Base-by-base conservation (phyloP, 2,888 invertebrate genomes). In the Eristalis arbustorum region DNA sequence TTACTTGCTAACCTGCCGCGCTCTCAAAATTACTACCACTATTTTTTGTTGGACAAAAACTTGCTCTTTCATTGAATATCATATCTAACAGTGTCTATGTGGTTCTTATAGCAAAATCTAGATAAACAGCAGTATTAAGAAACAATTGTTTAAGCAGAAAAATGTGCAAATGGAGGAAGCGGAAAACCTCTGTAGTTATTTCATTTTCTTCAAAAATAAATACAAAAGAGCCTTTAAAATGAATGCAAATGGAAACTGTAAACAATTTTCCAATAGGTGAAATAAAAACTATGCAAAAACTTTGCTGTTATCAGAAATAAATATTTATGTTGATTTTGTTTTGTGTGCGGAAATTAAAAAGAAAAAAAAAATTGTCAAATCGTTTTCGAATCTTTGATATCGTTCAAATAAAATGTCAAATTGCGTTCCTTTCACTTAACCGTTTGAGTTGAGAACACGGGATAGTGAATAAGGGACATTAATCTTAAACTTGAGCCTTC, bases 131-230 rank as follows among this genome's bases (percentile, higher is more conserved):
- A 78, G 83, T 75, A 83, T 78, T 87, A 75, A 79, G 56, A 64
- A 81, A 81, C 22, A 74, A 67, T 59, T 73, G 42, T 63, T 71
- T 67, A 64, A 69, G 37, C 57, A 71, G 49, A 40, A 85, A 83
- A 72, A 87, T 87, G 81, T 78, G 82, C 78, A 87, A 87, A 83
- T 87, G 87, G 87, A 87, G 87, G 72, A 83, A 83, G 68, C 75
- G 74, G 49, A 87, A 83, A 78, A 37, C 83, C 83, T 83, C 83
- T 23, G 62, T 79, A 75, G 56, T 79, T 75, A 78, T 78, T 72
- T 79, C 59, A 74, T 79, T 67, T 83, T 83, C 67, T 78, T 79
- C 42, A 83, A 79, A 67, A 87, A 83, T 64, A 87, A 87, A 83
- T 75, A 83, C 67, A 83, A 87, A 83, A 75, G 87, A 83, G 69